These are phyloP conservation scores for Herpailurus yagouaroundi DNA, from an alignment of 2,113 vertebrate genomes.

Conservation along the genomic window DNA sequence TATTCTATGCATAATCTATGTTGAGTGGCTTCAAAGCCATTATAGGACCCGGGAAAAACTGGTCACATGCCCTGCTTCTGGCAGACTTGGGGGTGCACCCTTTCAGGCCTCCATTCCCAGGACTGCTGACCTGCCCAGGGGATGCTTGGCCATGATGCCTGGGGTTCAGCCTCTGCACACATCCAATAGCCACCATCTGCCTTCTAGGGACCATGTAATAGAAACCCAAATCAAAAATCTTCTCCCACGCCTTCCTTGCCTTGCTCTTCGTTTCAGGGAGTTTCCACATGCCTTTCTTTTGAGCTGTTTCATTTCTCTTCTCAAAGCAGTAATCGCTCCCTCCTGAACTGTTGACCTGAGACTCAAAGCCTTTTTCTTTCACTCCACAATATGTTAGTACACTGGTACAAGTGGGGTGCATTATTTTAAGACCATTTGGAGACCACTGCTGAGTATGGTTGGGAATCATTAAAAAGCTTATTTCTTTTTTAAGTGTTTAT, in stretches of 20 bases:
- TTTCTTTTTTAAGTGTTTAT: too few species aligned
- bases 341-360: not conserved
- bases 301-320: not conserved
- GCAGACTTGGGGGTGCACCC: not conserved
- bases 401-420: too few species aligned
- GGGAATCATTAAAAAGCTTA: not conserved
- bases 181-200: not conserved
- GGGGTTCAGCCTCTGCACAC: not conserved
- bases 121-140: not conserved
- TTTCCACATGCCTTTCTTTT: not conserved
- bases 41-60: accelerated
- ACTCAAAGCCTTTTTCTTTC: not conserved
- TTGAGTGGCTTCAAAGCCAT: not conserved
- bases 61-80: not conserved
- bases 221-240: not conserved
- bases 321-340: not conserved
- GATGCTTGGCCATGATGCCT: not conserved
- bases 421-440: not conserved
- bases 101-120: not conserved
- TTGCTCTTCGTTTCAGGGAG: not conserved
- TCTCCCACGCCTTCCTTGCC: not conserved
- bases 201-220: not conserved
- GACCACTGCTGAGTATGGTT: not conserved
- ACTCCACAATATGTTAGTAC: not conserved
- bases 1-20: not conserved